Conservation (phyloP, 2,888 invertebrate species). For the Salpingus planirostris region DNA sequence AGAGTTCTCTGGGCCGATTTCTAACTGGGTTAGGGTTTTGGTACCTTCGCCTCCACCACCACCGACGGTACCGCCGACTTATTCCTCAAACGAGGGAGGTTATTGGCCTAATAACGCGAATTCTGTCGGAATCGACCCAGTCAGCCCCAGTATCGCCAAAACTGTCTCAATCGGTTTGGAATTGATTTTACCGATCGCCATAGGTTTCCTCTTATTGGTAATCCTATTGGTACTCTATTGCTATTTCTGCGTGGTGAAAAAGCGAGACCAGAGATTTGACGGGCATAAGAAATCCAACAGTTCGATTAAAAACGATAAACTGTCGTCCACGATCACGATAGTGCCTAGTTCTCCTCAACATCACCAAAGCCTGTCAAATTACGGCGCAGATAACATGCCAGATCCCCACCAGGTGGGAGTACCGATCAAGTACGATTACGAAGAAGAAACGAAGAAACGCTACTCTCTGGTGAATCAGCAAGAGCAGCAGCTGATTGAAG, state of each 20-base stretch:
- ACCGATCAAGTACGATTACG: constrained; percentile 40
- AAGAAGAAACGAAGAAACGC: constrained; percentile 43
- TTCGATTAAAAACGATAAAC: constrained; percentile 36
- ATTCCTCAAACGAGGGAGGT: constrained; percentile 32
- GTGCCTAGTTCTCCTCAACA: constrained; percentile 39
- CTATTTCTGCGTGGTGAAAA: constrained; percentile 44
- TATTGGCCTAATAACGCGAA: constrained; percentile 36
- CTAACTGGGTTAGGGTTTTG: constrained; percentile 47
- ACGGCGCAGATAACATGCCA: constrained; percentile 29
- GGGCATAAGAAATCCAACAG: constrained; percentile 28
- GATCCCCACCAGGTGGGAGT: constrained; percentile 42
- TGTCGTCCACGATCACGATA: constrained; percentile 40
- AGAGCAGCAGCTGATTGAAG: constrained; percentile 42
- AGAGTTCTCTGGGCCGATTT: constrained; percentile 40
- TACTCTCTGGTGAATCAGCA: constrained; percentile 44
- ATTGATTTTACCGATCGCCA: constrained; percentile 43
- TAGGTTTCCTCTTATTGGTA: constrained; percentile 41
- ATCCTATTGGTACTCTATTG: constrained; percentile 42
- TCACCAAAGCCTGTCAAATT: constrained; percentile 29
- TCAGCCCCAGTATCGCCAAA: constrained; percentile 39
- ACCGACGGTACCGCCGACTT: constrained; percentile 41
- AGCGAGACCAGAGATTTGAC: constrained; percentile 28
- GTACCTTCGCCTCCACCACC: constrained; percentile 46
- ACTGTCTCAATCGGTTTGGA: constrained; percentile 41
- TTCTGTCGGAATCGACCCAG: constrained; percentile 30